Percentiles rank a stretch among this genome's conserved stretches.
phyloP scores from a whole-genome alignment of 2,113 vertebrate species.

The Theristicus caerulescens region DNA sequence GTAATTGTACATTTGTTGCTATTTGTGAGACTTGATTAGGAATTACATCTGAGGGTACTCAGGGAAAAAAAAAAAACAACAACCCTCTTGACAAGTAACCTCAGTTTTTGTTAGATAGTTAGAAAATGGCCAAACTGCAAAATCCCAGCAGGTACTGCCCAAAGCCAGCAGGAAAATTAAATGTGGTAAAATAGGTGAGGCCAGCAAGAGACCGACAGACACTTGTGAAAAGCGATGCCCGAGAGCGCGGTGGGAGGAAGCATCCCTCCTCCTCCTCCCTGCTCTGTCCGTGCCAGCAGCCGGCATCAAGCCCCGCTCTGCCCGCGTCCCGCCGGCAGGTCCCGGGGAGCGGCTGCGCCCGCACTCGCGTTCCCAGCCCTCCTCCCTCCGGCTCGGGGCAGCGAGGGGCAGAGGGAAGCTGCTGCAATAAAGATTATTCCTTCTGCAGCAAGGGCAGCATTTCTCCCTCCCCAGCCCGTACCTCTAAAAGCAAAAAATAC shows the following conservation, averaged over 20 bases:
- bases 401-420: not conserved
- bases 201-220: not conserved
- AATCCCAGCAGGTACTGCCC: not conserved
- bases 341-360: not conserved
- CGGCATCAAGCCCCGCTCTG: too few species aligned
- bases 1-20: not conserved
- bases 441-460: not conserved
- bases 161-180: not conserved
- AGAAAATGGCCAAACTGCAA: not conserved
- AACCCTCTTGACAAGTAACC: not conserved
- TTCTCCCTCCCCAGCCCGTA: not conserved
- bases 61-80: not conserved
- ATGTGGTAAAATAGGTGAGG: not conserved
- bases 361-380: not conserved
- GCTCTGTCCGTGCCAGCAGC: not conserved
- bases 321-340: not conserved
- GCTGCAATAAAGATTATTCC: not conserved
- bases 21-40: not conserved
- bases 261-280: not conserved
- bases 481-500: too few species aligned
- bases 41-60: not conserved
- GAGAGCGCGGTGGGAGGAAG: not conserved
- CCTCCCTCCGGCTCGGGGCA: not conserved
- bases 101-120: not conserved
- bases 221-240: not conserved